phyloP scores from a whole-genome alignment of 2,797 vertebrate genomes.

The Clarias platycephalus region DNA sequence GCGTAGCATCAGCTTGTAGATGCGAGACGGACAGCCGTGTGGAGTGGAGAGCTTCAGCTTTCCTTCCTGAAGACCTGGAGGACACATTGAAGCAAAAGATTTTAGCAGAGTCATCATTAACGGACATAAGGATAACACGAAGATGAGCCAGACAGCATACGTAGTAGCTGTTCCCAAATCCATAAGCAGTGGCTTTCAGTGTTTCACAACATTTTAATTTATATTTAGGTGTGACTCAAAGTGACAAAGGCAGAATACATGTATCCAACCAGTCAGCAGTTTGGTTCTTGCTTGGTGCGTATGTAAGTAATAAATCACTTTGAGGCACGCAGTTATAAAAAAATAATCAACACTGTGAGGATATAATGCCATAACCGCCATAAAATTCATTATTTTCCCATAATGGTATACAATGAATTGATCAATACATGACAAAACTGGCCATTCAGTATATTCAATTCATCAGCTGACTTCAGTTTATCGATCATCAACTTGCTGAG shows the following conservation, averaged over 20 bases:
- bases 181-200: neutral
- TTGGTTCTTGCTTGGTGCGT: neutral
- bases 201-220: neutral
- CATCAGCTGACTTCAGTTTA: no score
- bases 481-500: no score
- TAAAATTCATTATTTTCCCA: neutral
- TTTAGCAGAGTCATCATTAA: neutral
- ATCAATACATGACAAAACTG: no score
- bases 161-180: neutral
- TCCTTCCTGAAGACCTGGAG: slow-evolving; percentile 77
- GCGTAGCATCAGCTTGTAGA: slow-evolving; percentile 83
- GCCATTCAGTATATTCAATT: no score
- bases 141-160: neutral
- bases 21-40: slow-evolving; percentile 79
- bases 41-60: slow-evolving; percentile 75
- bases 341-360: neutral
- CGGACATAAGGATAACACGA: neutral
- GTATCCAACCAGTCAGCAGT: neutral
- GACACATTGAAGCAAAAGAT: neutral
- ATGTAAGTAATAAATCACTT: neutral
- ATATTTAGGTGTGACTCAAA: neutral
- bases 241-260: neutral
- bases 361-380: neutral
- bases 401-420: neutral
- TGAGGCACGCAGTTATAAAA: neutral